phyloP scores from a whole-genome alignment of 2,888 invertebrate species.

The Pollenia labialis region DNA sequence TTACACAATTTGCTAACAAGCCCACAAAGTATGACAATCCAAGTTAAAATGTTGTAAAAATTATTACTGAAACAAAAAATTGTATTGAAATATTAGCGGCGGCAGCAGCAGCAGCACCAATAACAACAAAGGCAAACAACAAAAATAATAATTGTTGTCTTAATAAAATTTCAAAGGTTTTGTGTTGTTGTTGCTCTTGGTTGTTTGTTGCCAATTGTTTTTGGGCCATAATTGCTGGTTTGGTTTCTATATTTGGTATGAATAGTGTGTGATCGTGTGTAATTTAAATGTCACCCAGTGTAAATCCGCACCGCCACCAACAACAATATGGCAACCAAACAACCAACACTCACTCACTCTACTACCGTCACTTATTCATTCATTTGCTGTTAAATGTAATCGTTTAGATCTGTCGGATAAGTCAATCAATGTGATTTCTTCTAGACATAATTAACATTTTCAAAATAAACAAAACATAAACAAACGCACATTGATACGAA shows the following conservation, averaged over 20 bases:
- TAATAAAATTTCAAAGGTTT: constrained; percentile 63
- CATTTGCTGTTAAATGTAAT: constrained; percentile 69
- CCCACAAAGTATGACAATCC: constrained; percentile 65
- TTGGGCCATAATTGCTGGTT: constrained; percentile 63
- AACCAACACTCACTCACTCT: constrained; percentile 56
- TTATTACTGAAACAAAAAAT: constrained; percentile 20
- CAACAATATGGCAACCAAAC: constrained; percentile 54
- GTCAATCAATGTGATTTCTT: constrained; percentile 82
- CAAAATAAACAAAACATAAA: background rate
- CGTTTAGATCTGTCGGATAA: constrained; percentile 80
- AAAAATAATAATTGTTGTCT: constrained; percentile 62
- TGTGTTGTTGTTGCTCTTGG: constrained; percentile 10
- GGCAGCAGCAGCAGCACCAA: constrained; percentile 46
- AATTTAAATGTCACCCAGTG: constrained; percentile 69
- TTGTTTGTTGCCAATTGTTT: constrained; percentile 50
- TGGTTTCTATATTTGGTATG: constrained; percentile 34
- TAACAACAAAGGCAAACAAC: constrained; percentile 21
- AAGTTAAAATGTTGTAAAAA: constrained; percentile 61
- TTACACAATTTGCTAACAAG: constrained; percentile 72
- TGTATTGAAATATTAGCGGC: constrained; percentile 24
- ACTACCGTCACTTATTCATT: constrained; percentile 58
- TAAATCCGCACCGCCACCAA: constrained; percentile 16
- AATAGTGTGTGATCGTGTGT: constrained; percentile 64
- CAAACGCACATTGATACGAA: background rate
- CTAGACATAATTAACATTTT: constrained; percentile 78